Conservation (phyloP, 2,113 vertebrate species). For the Bos indicus region DNA sequence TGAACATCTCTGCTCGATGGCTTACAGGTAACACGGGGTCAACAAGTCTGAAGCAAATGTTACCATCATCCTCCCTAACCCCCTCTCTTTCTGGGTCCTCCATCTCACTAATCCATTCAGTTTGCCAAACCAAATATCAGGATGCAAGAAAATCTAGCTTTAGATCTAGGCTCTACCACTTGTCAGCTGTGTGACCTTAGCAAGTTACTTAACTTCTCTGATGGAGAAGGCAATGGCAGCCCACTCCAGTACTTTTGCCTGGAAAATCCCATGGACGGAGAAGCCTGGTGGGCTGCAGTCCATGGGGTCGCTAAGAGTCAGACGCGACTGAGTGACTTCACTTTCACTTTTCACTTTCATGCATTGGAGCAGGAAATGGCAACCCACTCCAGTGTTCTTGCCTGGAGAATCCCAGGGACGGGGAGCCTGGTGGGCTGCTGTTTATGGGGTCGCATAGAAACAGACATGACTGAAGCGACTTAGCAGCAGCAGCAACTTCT, state of each 20-base stretch:
- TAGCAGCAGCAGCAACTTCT: neutral
- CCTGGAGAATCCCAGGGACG: too few relatives aligned
- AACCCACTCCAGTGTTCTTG: too few relatives aligned
- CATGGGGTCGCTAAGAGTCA: too few relatives aligned
- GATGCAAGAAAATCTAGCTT: neutral
- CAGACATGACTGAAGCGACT: rapidly evolving
- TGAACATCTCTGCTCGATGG: neutral
- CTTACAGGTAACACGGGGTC: neutral
- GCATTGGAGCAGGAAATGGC: too few relatives aligned
- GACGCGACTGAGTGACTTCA: too few relatives aligned
- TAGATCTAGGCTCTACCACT: neutral
- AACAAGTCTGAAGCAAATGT: neutral
- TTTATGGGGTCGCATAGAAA: too few relatives aligned
- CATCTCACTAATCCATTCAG: neutral
- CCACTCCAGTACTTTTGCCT: too few relatives aligned
- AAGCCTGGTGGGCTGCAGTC: too few relatives aligned
- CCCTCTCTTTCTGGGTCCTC: neutral
- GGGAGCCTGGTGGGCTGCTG: too few relatives aligned
- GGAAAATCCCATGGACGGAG: too few relatives aligned
- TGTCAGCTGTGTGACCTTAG: neutral
- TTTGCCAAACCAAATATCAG: neutral
- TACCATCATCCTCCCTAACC: neutral
- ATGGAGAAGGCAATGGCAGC: too few relatives aligned
- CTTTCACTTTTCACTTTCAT: too few relatives aligned
- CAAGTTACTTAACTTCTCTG: neutral